Percentiles rank a stretch among this genome's conserved stretches.
phyloP scores from a whole-genome alignment of 2,888 invertebrate genomes.

The Thera britannica region DNA sequence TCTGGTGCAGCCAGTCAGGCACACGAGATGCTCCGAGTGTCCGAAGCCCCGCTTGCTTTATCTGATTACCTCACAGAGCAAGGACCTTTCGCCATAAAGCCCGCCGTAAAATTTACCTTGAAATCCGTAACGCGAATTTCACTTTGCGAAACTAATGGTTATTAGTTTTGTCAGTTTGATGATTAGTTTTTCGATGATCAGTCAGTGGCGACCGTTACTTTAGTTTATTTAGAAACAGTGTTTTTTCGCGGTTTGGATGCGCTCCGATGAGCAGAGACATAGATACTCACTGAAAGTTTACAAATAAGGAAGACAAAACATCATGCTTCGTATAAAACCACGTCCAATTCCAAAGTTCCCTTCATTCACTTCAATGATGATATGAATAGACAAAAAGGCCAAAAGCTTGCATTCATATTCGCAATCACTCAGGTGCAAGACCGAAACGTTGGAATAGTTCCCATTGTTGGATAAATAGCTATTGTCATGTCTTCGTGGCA shows the following conservation, averaged over 20 bases:
- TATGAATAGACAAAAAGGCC: constrained; percentile 38
- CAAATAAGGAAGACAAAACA: not conserved
- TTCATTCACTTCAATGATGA: constrained; percentile 10
- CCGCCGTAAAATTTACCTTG: constrained; percentile 79
- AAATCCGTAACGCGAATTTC: constrained; percentile 68
- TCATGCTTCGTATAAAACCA: not conserved
- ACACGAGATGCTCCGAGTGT: constrained; percentile 69
- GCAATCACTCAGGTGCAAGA: constrained; percentile 39
- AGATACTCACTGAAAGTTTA: not conserved
- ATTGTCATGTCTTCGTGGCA: constrained; percentile 62
- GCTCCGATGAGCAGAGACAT: constrained; percentile 33
- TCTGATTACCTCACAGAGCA: constrained; percentile 81
- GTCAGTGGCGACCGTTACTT: constrained; percentile 5
- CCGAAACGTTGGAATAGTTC: constrained; percentile 60
- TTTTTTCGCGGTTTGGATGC: constrained; percentile 23
- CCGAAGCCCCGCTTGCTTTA: constrained; percentile 69
- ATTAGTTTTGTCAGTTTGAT: constrained; percentile 42
- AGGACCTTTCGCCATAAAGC: constrained; percentile 81
- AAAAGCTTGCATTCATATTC: constrained; percentile 46
- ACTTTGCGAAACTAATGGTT: constrained; percentile 60
- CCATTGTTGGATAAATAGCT: constrained; percentile 67
- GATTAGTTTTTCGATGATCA: constrained; percentile 40
- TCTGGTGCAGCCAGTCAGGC: constrained; percentile 42
- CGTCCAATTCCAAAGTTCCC: constrained; percentile 4
- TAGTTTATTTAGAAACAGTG: constrained; percentile 30